A percentile compares a stretch with the other conserved stretches of the same genome.
Evolutionary conservation across 1,140 invertebrate species (phyloP).

Genomic region (Cotesia typhae): DNA sequence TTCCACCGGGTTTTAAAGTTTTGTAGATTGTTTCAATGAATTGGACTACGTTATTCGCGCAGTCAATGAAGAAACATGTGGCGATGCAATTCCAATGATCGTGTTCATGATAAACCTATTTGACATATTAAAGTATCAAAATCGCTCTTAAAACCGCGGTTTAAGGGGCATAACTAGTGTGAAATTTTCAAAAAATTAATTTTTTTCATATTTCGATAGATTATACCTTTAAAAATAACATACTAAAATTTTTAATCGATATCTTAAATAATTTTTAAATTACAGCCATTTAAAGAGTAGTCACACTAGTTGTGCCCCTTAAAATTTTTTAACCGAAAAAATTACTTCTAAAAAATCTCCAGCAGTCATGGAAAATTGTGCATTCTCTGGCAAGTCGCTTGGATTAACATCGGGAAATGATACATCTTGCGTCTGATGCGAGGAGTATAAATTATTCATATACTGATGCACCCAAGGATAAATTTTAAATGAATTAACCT

Average conservation of each 20-base stretch:
- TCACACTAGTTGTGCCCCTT: no score
- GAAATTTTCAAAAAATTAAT: no score
- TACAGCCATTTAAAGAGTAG: no score
- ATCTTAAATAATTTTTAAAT: no score
- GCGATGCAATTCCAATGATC: conserved; percentile 92
- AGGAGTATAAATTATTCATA: conserved; percentile 84
- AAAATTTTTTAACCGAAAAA: conserved; percentile 7
- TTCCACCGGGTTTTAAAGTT: conserved; percentile 87
- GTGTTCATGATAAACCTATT: conserved; percentile 77
- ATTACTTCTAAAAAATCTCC: conserved; percentile 89
- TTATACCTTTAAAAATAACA: no score
- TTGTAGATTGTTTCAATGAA: conserved; percentile 95
- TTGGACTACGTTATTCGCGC: conserved; percentile 93
- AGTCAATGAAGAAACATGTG: conserved; percentile 98
- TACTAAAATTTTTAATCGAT: no score
- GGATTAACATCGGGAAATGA: conserved; percentile 93
- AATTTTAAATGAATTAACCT: conserved; percentile 70
- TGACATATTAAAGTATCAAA: conserved; percentile 7
- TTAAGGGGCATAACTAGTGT: no score
- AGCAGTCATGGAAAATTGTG: conserved; percentile 93
- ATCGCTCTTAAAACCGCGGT: no score
- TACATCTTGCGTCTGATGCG: conserved; percentile 81
- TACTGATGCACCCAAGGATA: conserved; percentile 96
- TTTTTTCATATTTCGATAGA: no score
- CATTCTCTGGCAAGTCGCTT: conserved; percentile 69